Percentiles rank a stretch among this genome's conserved stretches.
Conservation (phyloP, 1,140 invertebrate genomes). For the Tenebrio molitor region DNA sequence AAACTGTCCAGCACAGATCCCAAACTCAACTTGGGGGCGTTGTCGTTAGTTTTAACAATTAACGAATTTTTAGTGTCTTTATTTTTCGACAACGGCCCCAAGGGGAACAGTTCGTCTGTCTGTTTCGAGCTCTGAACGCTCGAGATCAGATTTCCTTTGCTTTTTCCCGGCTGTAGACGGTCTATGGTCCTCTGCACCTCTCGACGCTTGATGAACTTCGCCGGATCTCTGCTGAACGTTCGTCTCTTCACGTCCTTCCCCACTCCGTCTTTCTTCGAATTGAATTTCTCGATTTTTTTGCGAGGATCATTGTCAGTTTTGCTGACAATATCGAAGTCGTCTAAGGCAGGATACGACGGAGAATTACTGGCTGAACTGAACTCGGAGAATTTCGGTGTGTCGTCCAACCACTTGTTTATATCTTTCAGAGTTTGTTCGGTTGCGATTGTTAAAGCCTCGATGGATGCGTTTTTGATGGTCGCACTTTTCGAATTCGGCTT, state of each 20-base stretch:
- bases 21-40: slow-evolving; percentile 83
- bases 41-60: slow-evolving; percentile 71
- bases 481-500: slow-evolving; percentile 61
- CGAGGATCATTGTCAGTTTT: slow-evolving; percentile 66
- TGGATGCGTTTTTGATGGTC: slow-evolving; percentile 60
- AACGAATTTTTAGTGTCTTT: slow-evolving; percentile 71
- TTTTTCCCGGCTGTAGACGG: slow-evolving; percentile 85
- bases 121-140: slow-evolving; percentile 70
- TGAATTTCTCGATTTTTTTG: slow-evolving; percentile 63
- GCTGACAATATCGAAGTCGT: slow-evolving; percentile 68
- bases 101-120: slow-evolving; percentile 67
- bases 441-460: slow-evolving; percentile 82
- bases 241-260: slow-evolving; percentile 63
- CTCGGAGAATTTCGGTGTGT: slow-evolving; percentile 80
- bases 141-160: slow-evolving; percentile 84
- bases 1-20: slow-evolving; percentile 82
- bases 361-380: slow-evolving; percentile 82
- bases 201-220: slow-evolving; percentile 71
- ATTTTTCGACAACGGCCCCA: slow-evolving; percentile 65
- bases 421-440: slow-evolving; percentile 89
- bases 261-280: slow-evolving; percentile 53
- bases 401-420: slow-evolving; percentile 90
- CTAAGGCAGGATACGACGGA: slow-evolving; percentile 70
- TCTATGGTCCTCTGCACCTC: slow-evolving; percentile 87
- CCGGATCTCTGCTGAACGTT: slow-evolving; percentile 61